A percentile compares a stretch with the other conserved stretches of the same genome.
Conservation (phyloP, 64 coral and sea anemone genomes). For the Actinia equina region DNA sequence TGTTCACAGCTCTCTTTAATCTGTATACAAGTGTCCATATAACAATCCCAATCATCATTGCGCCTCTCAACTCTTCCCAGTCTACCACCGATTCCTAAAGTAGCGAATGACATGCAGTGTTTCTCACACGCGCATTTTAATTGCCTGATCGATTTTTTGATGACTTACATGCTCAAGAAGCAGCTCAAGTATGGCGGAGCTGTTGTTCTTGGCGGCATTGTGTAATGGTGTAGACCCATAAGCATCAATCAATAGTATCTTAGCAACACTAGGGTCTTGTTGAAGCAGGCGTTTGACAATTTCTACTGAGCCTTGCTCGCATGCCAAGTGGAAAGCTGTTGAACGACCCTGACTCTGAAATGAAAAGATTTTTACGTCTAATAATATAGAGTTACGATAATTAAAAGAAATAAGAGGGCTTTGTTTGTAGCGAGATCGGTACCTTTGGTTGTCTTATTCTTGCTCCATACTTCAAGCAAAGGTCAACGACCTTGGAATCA, state of each 20-base stretch:
- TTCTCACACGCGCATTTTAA: no score
- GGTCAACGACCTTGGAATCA: constrained; percentile 34
- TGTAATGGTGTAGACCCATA: constrained; percentile 57
- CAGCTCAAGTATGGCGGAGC: no score
- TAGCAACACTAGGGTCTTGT: constrained; percentile 51
- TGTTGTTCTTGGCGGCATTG: constrained; percentile 48
- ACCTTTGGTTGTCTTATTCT: constrained; percentile 59
- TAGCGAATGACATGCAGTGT: no score
- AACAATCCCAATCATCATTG: no score
- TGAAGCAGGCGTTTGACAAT: constrained; percentile 46
- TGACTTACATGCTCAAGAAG: constrained; percentile 61
- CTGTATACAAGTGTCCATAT: no score
- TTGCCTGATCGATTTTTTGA: no score
- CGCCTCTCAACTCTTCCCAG: no score
- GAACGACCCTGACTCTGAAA: constrained; percentile 39
- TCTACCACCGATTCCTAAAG: no score
- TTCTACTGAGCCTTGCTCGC: constrained; percentile 50
- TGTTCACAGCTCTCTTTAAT: no score
- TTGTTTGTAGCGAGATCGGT: background rate
- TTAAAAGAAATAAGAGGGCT: background rate
- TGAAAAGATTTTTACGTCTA: no score
- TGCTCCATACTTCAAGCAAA: constrained; percentile 48
- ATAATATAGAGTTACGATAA: no score
- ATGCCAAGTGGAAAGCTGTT: constrained; percentile 70
- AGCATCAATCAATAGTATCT: constrained; percentile 42